Conservation (phyloP, 1,140 invertebrate genomes). For the Saccostrea echinata region DNA sequence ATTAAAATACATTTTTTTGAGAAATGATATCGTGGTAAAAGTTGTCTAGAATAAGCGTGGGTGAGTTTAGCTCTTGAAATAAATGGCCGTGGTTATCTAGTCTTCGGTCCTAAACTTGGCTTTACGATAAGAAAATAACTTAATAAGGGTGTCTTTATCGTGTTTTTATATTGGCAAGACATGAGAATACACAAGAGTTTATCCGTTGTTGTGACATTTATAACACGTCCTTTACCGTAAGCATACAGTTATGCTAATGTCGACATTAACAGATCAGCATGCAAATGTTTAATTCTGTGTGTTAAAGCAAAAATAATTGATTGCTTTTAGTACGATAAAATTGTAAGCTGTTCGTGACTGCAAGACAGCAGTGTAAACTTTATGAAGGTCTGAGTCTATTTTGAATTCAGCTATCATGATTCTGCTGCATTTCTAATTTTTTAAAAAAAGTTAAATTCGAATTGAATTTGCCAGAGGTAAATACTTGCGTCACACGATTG, state of each 20-base stretch:
- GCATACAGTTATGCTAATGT: conserved; percentile 22
- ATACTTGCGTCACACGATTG: no score
- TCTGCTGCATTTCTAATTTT: not conserved
- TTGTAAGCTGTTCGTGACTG: not conserved
- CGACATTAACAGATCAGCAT: conserved; percentile 30
- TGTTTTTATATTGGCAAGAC: conserved; percentile 26
- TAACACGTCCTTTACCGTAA: conserved; percentile 3
- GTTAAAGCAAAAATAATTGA: not conserved
- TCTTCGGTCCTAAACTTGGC: not conserved
- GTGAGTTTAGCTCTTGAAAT: not conserved
- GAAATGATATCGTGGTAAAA: not conserved
- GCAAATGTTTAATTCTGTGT: not conserved
- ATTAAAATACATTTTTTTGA: no score
- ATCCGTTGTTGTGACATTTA: conserved; percentile 29
- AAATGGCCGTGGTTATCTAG: not conserved
- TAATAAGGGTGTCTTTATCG: conserved; percentile 16
- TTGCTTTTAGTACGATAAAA: not conserved
- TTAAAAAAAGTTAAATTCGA: not conserved
- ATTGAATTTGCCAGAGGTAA: not conserved
- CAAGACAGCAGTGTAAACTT: not conserved
- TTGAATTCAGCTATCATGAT: not conserved
- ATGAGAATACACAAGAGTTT: not conserved
- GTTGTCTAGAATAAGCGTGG: not conserved
- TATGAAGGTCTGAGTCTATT: not conserved
- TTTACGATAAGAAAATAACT: conserved; percentile 30